Base-by-base conservation (phyloP, 2,797 vertebrate species). In the Poeciliopsis presidionis region DNA sequence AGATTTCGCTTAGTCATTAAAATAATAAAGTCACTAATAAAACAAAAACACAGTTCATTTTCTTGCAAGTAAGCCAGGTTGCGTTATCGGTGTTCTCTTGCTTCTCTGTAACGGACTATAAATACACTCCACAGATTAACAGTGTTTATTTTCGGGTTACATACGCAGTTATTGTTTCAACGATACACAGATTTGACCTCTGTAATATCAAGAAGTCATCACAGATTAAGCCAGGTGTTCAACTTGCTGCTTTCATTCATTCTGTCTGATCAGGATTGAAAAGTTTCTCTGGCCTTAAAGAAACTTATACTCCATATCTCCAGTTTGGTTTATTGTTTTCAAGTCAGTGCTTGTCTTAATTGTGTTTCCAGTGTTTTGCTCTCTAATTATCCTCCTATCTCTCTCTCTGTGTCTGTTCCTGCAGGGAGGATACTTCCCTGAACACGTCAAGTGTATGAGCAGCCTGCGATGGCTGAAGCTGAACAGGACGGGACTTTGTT, bases 381-480 rank as follows among this genome's bases (percentile, higher is more conserved):
- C 33, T 18, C 36, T 16, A 36, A 67, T 72, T 36, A 8, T 18
- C 55, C 13, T 7, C 3, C 81, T 22, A 63, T 71, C 28, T 67
- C 47, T n/a, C 9, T 57, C 53, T 57, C 2, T 57, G 25, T 12
- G 25, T 57, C 53, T 57, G 53, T 57, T n/a, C 25, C 57, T 18
- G 0, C 86, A 99, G 98, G 98, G 98, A 0, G 98, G 98, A 2
- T 99, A 99, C 90, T 99, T 99, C 88, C 98, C 98, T 0, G 98
- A 99, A 86, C 97, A 99, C 5, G 96, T 99, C 78, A 97, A 97
- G 92, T 97, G 96, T 1, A 99, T 99, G 98, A 98, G 96, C 89
- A 99, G 98, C 81, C 94, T 99, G 85, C 95, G 98, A 92, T 99
- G 98, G 98, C 96, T 99, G 93, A 99, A 99, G 82, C 95, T 99